phyloP scores from a whole-genome alignment of 2,888 invertebrate species.

The Sarcophaga rosellei region DNA sequence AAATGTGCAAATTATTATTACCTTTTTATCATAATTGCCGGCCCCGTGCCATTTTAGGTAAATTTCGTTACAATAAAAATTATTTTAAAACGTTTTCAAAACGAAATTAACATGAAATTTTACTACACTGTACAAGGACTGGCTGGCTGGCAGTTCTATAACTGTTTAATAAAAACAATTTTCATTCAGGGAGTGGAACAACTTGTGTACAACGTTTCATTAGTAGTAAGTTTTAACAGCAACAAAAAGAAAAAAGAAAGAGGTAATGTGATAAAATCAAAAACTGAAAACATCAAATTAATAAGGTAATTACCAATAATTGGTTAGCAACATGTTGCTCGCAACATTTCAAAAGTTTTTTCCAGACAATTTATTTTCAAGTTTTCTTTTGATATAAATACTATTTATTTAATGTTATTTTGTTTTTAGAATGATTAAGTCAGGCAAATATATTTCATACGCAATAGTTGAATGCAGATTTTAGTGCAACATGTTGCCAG shows the following conservation, averaged over 20 bases:
- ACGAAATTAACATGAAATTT: conserved; percentile 41
- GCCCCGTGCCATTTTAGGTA: conserved; percentile 39
- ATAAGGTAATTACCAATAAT: background rate
- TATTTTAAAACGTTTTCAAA: conserved; percentile 37
- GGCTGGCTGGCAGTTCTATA: background rate
- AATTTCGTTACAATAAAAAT: conserved; percentile 46
- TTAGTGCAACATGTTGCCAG: background rate
- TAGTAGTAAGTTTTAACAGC: background rate
- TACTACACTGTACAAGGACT: background rate
- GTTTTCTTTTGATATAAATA: too few species aligned
- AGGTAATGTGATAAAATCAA: too few species aligned
- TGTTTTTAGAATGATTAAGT: background rate
- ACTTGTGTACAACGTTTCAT: background rate
- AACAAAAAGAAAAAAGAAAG: too few species aligned
- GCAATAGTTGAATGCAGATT: too few species aligned
- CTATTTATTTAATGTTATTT: background rate
- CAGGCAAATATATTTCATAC: too few species aligned
- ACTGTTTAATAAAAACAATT: background rate
- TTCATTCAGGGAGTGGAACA: background rate
- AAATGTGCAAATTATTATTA: conserved; percentile 57
- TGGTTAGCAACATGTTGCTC: background rate
- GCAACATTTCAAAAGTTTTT: background rate
- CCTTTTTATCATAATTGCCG: conserved; percentile 50
- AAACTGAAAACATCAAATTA: too few species aligned
- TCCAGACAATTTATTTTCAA: too few species aligned